Conservation (phyloP, 2,113 vertebrate genomes). For the Oreochromis aureus region DNA sequence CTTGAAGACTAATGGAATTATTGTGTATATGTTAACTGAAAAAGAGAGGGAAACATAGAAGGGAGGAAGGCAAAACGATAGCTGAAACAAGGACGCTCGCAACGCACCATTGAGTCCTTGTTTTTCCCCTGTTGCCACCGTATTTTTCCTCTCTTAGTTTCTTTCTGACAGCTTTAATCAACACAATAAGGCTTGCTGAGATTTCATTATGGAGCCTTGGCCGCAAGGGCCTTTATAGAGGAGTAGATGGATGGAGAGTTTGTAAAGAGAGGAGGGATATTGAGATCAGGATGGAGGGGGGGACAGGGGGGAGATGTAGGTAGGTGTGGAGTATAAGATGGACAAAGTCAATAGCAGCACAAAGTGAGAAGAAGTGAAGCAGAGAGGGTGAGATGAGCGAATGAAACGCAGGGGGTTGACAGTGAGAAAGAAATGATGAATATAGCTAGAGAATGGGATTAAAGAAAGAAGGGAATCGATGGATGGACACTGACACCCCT, state of each 20-base stretch:
- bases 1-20: neutral
- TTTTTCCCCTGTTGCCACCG: conserved; percentile 34
- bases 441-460: conserved; percentile 15
- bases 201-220: conserved; percentile 57
- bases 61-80: neutral
- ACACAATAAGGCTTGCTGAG: conserved; percentile 59
- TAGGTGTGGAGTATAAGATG: neutral
- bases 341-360: neutral
- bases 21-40: neutral
- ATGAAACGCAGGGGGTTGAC: neutral
- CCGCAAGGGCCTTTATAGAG: conserved; percentile 27
- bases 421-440: conserved; percentile 9
- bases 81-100: conserved; percentile 8
- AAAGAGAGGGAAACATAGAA: neutral
- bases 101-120: conserved; percentile 15
- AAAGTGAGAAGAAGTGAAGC: neutral
- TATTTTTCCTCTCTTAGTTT: conserved; percentile 55
- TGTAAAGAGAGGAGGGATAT: neutral
- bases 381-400: neutral
- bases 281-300: neutral
- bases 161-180: conserved; percentile 67
- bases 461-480: conserved; percentile 34
- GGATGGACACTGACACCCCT: conserved; percentile 26
- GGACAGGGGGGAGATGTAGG: neutral
- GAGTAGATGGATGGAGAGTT: conserved; percentile 36